phyloP scores from a whole-genome alignment of 2,797 vertebrate genomes.

The Pantherophis vulpinus region DNA sequence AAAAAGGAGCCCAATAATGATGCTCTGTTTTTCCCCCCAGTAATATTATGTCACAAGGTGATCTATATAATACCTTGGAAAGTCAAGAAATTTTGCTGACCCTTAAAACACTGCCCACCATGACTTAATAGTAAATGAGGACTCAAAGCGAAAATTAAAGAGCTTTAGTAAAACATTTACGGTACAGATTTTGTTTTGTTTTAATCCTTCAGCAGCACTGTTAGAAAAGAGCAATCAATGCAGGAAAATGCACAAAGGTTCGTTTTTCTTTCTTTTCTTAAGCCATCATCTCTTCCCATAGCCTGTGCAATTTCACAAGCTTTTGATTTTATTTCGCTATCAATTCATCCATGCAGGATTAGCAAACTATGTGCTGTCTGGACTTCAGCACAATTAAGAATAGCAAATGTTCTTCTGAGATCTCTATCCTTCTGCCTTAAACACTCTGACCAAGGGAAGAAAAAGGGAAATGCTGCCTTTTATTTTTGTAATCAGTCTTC shows the following conservation, averaged over 20 bases:
- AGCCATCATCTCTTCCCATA: background rate
- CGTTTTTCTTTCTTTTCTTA: background rate
- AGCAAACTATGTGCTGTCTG: constrained; percentile 6
- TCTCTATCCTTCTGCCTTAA: background rate
- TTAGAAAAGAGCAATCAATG: background rate
- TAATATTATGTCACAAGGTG: background rate
- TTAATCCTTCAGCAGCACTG: background rate
- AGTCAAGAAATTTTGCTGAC: background rate
- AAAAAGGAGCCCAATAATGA: background rate
- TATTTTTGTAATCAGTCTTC: background rate
- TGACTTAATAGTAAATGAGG: background rate
- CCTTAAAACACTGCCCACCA: background rate
- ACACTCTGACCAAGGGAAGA: background rate
- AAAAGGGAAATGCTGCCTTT: background rate
- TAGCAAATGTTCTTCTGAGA: background rate
- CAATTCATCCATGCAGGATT: background rate
- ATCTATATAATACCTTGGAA: background rate
- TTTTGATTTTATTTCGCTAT: constrained; percentile 28
- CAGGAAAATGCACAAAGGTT: background rate
- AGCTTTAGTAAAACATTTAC: background rate
- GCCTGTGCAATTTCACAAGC: background rate
- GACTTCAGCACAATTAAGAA: background rate
- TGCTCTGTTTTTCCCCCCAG: background rate
- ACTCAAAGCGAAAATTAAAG: background rate
- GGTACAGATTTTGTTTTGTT: background rate